Evolutionary conservation across 2,797 vertebrate species (phyloP).

Genomic region (Hydrocynus forskahlii): DNA sequence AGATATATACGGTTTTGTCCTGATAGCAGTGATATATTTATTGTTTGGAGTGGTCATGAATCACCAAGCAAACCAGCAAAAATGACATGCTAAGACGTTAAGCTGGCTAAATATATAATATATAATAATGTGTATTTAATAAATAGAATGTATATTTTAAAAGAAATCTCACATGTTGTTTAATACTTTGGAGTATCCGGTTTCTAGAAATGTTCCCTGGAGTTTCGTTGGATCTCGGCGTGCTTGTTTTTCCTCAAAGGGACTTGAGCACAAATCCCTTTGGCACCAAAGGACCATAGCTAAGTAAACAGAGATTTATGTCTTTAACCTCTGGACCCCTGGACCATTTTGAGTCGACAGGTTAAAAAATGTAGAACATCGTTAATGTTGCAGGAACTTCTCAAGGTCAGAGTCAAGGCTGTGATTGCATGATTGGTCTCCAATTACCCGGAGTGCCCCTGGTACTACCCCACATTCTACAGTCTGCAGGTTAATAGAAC

Average conservation of each 20-base stretch:
- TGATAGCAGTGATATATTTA: not conserved
- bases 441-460: conserved; percentile 55
- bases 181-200: conserved; percentile 13
- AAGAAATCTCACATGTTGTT: not conserved
- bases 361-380: conserved; percentile 59
- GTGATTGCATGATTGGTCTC: conserved; percentile 54
- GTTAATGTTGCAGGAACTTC: conserved; percentile 43
- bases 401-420: conserved; percentile 40
- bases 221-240: conserved; percentile 24
- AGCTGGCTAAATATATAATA: not conserved
- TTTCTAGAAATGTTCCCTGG: conserved; percentile 22
- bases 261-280: conserved; percentile 48
- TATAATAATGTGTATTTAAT: no score
- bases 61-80: not conserved
- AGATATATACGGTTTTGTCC: no score
- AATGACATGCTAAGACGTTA: not conserved
- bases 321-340: conserved; percentile 63
- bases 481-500: conserved; percentile 42
- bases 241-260: conserved; percentile 48
- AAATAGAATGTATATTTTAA: not conserved
- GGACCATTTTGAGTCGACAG: conserved; percentile 54
- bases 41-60: not conserved
- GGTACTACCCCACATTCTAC: conserved; percentile 35
- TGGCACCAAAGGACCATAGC: conserved; percentile 52
- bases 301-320: conserved; percentile 63